Conservation (phyloP, 2,797 vertebrate species). For the Hozukius guyotensis region DNA sequence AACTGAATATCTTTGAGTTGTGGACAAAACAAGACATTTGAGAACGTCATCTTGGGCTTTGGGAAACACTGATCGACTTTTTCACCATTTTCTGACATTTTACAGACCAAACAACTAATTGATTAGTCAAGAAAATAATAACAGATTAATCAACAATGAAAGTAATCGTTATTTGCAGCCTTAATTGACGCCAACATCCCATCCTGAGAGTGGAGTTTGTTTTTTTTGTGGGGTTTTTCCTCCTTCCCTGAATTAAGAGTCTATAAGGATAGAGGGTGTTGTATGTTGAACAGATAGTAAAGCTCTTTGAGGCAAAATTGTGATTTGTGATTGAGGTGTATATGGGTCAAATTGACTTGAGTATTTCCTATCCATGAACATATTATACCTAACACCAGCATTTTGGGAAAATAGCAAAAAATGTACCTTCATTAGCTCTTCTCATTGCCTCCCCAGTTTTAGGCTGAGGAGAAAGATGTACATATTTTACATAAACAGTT, state of each 20-base stretch:
- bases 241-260: background rate
- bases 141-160: no score
- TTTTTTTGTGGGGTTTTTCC: background rate
- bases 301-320: background rate
- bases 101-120: no score
- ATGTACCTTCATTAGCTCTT: background rate
- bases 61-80: no score
- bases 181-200: background rate
- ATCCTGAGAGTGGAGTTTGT: background rate
- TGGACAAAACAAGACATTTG: no score
- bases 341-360: background rate
- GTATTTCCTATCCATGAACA: background rate
- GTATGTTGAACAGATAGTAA: background rate
- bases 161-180: no score
- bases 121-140: no score
- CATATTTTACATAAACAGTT: no score
- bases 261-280: background rate
- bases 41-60: no score
- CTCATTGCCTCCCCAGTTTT: background rate
- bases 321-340: background rate
- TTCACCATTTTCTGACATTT: no score
- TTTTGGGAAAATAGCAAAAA: background rate
- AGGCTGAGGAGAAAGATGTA: background rate
- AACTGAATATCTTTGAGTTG: no score
- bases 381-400: background rate